A percentile compares a stretch with the other conserved stretches of the same genome.
Evolutionary conservation across 2,113 vertebrate genomes (phyloP).

Genomic region (Macrotis lagotis): DNA sequence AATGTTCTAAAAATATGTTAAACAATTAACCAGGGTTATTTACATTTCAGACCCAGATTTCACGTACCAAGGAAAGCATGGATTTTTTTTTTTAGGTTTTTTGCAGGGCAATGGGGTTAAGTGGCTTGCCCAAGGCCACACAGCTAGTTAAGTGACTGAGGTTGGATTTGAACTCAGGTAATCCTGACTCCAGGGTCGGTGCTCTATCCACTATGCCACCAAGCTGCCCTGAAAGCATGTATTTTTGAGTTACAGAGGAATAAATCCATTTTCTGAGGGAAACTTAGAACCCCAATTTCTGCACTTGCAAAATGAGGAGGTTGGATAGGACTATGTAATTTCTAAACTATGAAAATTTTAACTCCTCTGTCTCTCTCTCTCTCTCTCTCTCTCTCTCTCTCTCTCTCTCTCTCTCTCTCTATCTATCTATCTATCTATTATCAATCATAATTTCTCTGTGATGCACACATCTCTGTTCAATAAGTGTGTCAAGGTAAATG

Average conservation of each 20-base stretch:
- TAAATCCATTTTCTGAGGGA: neutral
- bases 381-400: too few relatives aligned
- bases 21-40: neutral
- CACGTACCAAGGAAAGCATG: neutral
- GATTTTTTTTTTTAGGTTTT: too few relatives aligned
- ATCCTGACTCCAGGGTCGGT: too few relatives aligned
- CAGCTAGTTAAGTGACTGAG: too few relatives aligned
- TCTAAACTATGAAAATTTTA: neutral
- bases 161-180: too few relatives aligned
- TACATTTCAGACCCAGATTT: neutral
- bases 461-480: neutral
- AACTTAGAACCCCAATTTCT: neutral
- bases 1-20: neutral
- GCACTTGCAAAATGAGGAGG: too few relatives aligned
- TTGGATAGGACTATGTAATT: neutral
- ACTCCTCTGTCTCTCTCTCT: neutral
- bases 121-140: too few relatives aligned
- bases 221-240: too few relatives aligned
- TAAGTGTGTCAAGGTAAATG: neutral
- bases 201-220: too few relatives aligned
- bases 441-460: neutral
- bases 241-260: neutral
- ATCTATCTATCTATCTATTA: neutral
- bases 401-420: too few relatives aligned
- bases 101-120: too few relatives aligned